Percentiles rank a stretch among this genome's conserved stretches.
phyloP scores from a whole-genome alignment of 1,140 invertebrate genomes.

The Zaprionus camerounensis region DNA sequence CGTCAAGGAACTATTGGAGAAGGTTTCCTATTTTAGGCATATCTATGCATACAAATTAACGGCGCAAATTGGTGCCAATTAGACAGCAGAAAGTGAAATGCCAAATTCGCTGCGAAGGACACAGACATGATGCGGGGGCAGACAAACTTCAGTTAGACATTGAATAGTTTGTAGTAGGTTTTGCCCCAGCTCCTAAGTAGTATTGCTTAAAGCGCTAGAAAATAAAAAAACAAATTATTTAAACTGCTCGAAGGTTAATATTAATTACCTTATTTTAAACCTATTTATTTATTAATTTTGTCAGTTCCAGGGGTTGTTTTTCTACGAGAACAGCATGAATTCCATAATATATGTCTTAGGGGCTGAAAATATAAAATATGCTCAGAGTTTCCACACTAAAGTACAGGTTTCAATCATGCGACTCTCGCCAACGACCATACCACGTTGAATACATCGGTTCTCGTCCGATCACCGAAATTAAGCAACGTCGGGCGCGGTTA shows the following conservation, averaged over 20 bases:
- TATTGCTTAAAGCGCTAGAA: not conserved
- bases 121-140: not conserved
- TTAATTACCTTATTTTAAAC: not conserved
- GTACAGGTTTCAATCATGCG: not conserved
- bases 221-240: not conserved
- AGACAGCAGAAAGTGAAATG: constrained; percentile 40
- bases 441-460: constrained; percentile 85
- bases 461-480: constrained; percentile 87
- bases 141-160: not conserved
- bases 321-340: not conserved
- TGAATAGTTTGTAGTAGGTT: not conserved
- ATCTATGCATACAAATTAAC: constrained; percentile 29
- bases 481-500: constrained; percentile 86
- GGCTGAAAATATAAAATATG: not conserved
- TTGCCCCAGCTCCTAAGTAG: not conserved
- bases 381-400: not conserved
- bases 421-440: constrained; percentile 69
- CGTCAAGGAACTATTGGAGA: constrained; percentile 1
- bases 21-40: constrained; percentile 28
- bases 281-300: not conserved
- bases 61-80: constrained; percentile 58
- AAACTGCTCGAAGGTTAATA: not conserved
- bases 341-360: not conserved
- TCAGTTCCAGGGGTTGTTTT: not conserved
- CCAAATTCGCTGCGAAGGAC: constrained; percentile 24